phyloP scores from a whole-genome alignment of 2,113 vertebrate species.

The Tor tambroides region DNA sequence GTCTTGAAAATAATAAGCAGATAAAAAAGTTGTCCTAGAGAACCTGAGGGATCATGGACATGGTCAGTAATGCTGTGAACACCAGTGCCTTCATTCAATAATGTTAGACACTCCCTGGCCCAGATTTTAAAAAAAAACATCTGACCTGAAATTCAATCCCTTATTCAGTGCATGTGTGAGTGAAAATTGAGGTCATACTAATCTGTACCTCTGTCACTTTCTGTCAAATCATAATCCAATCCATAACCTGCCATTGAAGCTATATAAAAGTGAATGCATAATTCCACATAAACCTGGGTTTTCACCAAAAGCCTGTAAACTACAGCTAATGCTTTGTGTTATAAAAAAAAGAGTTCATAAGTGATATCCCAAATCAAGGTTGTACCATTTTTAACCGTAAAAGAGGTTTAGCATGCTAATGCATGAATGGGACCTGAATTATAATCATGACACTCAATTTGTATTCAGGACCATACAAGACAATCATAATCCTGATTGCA shows the following conservation, averaged over 20 bases:
- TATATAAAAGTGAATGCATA: slow-evolving; percentile 27
- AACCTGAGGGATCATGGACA: neutral
- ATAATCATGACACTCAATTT: slow-evolving; percentile 49
- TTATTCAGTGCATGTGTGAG: slow-evolving; percentile 41
- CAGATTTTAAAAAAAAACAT: slow-evolving; percentile 5
- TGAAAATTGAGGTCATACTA: slow-evolving; percentile 59
- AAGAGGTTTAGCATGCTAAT: slow-evolving; percentile 48
- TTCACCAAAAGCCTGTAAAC: slow-evolving; percentile 38
- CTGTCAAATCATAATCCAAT: slow-evolving; percentile 59
- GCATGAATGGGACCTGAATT: slow-evolving; percentile 42
- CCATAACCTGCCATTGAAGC: slow-evolving; percentile 51
- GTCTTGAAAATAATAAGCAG: slow-evolving; percentile 10
- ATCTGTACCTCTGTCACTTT: slow-evolving; percentile 52
- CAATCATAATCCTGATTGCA: slow-evolving; percentile 55
- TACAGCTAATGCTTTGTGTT: slow-evolving; percentile 28
- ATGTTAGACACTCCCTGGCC: neutral
- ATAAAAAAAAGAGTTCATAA: slow-evolving; percentile 34
- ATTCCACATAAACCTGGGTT: slow-evolving; percentile 48
- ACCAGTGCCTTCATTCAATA: neutral
- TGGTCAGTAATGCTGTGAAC: neutral
- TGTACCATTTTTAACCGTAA: slow-evolving; percentile 41
- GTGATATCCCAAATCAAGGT: slow-evolving; percentile 40
- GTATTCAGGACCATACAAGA: slow-evolving; percentile 44
- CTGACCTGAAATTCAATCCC: slow-evolving; percentile 43
- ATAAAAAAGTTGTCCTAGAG: neutral